Percentiles rank a stretch among this genome's conserved stretches.
phyloP scores from a whole-genome alignment of 2,797 vertebrate species.

The Onychomys leucogaster region DNA sequence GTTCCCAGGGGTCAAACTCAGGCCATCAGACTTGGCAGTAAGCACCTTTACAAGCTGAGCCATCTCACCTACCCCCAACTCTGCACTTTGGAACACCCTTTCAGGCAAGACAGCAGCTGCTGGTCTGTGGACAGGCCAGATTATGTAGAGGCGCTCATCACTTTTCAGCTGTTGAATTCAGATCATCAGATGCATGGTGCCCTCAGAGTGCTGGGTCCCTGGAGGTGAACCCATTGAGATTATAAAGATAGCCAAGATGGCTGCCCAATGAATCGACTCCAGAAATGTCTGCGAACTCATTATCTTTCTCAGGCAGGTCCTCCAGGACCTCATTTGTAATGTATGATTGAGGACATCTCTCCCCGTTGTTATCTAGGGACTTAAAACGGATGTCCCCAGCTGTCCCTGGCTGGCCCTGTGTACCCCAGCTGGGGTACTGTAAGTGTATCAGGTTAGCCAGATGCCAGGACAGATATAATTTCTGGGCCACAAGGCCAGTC shows the following conservation, averaged over 20 bases:
- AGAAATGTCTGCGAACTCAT: background rate
- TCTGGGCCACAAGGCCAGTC: constrained; percentile 72
- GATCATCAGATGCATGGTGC: background rate
- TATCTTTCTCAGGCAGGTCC: constrained; percentile 1
- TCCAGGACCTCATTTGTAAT: background rate
- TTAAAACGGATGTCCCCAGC: constrained; percentile 17
- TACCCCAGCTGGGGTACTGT: background rate
- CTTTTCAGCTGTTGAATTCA: background rate
- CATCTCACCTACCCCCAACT: background rate
- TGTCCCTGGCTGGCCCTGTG: constrained; percentile 40
- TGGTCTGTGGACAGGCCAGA: background rate
- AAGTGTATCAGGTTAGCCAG: constrained; percentile 70
- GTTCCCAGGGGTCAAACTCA: background rate
- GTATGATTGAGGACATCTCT: background rate
- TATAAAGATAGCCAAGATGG: background rate
- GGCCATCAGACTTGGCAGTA: background rate
- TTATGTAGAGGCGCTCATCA: background rate
- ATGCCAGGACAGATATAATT: constrained; percentile 72
- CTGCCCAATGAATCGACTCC: background rate
- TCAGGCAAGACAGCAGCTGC: background rate
- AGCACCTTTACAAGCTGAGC: background rate
- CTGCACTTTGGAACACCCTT: background rate
- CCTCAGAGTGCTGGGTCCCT: background rate
- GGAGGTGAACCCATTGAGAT: background rate
- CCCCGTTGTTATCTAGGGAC: constrained; percentile 37